Evolutionary conservation across 2,888 invertebrate genomes (phyloP).

Genomic region (Eristalis tenax): DNA sequence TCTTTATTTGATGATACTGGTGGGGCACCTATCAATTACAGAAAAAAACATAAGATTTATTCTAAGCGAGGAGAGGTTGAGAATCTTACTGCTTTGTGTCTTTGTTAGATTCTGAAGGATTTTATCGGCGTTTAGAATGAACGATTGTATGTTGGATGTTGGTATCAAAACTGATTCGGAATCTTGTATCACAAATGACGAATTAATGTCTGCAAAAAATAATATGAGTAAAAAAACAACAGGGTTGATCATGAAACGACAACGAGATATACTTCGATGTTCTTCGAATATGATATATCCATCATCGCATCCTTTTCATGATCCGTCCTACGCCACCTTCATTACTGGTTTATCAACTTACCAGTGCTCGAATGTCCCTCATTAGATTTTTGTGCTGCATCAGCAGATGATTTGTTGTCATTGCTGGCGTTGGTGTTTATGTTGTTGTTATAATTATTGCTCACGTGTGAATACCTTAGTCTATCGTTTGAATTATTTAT

Average conservation of each 20-base stretch:
- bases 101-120: slow-evolving; percentile 78
- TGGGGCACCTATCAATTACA: slow-evolving; percentile 19
- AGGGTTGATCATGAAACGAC: neutral
- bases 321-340: neutral
- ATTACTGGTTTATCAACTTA: slow-evolving; percentile 12
- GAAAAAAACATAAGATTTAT: neutral
- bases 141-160: slow-evolving; percentile 79
- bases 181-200: slow-evolving; percentile 73
- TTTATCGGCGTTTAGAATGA: slow-evolving; percentile 79
- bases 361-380: slow-evolving; percentile 48
- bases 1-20: slow-evolving; percentile 30
- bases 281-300: neutral
- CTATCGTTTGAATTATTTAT: slow-evolving; percentile 46
- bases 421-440: slow-evolving; percentile 16
- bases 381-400: slow-evolving; percentile 55
- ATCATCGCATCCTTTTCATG: neutral
- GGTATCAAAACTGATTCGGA: slow-evolving; percentile 78
- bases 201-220: slow-evolving; percentile 41
- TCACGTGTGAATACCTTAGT: slow-evolving; percentile 44
- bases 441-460: neutral
- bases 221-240: neutral
- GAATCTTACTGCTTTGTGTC: slow-evolving; percentile 47
- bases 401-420: slow-evolving; percentile 25
- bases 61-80: neutral
- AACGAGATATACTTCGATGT: too few species aligned